phyloP scores from a whole-genome alignment of 2,113 vertebrate species.

The Octodon degus region DNA sequence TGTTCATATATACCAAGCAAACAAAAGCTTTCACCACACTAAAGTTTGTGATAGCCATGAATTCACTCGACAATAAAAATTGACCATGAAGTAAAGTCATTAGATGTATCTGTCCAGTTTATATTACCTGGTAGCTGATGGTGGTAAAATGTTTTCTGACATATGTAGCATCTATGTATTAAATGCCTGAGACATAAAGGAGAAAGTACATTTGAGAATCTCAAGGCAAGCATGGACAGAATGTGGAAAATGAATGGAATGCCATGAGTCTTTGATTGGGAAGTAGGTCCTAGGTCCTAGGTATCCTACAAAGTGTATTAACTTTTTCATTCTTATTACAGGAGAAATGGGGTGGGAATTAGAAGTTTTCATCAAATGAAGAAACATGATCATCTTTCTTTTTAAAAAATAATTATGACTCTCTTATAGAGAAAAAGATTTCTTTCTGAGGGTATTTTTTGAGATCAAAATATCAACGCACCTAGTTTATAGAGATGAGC shows the following conservation, averaged over 20 bases:
- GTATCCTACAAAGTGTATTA: background rate
- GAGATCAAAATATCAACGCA: background rate
- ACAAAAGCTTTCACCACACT: background rate
- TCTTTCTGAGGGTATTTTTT: background rate
- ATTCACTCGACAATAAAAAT: constrained; percentile 52
- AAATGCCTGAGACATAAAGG: background rate
- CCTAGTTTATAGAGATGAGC: background rate
- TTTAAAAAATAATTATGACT: background rate
- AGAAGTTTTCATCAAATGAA: background rate
- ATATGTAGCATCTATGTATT: background rate
- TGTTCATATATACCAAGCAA: background rate
- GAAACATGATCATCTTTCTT: background rate
- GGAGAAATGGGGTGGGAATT: background rate
- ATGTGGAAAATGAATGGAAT: background rate
- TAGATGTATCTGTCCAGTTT: background rate
- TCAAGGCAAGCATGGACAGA: background rate
- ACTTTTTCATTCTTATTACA: background rate
- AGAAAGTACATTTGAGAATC: background rate
- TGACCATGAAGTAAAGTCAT: constrained; percentile 25
- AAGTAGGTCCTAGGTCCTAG: background rate
- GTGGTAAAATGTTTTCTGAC: constrained; percentile 3
- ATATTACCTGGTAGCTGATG: background rate
- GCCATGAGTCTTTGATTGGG: background rate
- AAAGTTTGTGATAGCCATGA: constrained; percentile 11
- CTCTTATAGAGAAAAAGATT: background rate